Evolutionary conservation across 2,888 invertebrate species (phyloP).

Genomic region (Lissonota sp.): DNA sequence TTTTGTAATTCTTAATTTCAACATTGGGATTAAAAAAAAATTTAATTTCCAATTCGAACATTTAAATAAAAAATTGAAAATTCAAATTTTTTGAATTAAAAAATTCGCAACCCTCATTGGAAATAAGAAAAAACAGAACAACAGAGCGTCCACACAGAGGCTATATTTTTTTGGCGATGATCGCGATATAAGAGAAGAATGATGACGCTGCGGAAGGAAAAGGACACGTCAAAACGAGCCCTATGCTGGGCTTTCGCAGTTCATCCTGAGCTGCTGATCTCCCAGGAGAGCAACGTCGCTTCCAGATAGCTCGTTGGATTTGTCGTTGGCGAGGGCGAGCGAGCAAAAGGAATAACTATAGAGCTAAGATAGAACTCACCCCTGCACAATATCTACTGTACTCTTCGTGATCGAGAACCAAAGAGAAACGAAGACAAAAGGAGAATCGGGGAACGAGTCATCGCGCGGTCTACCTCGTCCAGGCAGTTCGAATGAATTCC

Average conservation of each 20-base stretch:
- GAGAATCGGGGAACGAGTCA: constrained; percentile 77
- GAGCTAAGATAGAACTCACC: constrained; percentile 44
- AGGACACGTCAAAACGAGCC: constrained; percentile 73
- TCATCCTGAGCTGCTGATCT: constrained; percentile 64
- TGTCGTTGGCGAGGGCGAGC: constrained; percentile 66
- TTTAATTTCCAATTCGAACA: no score
- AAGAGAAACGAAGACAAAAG: constrained; percentile 69
- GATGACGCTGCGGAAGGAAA: constrained; percentile 68
- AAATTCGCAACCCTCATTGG: no score
- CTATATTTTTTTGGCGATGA: constrained; percentile 5
- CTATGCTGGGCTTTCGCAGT: constrained; percentile 30
- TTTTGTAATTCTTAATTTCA: no score
- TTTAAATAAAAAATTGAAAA: no score
- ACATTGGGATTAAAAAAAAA: no score
- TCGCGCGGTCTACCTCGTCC: constrained; percentile 66
- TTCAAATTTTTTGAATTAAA: no score
- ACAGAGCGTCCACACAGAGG: constrained; percentile 3
- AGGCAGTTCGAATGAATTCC: constrained; percentile 78
- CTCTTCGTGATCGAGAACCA: constrained; percentile 41
- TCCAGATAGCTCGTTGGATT: constrained; percentile 57
- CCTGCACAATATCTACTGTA: constrained; percentile 34
- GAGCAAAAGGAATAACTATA: constrained; percentile 64
- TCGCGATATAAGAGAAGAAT: constrained; percentile 40
- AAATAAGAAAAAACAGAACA: constrained; percentile 43
- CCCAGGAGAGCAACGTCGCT: constrained; percentile 72